phyloP scores from a whole-genome alignment of 2,797 vertebrate species.

The Clarias pachynema region DNA sequence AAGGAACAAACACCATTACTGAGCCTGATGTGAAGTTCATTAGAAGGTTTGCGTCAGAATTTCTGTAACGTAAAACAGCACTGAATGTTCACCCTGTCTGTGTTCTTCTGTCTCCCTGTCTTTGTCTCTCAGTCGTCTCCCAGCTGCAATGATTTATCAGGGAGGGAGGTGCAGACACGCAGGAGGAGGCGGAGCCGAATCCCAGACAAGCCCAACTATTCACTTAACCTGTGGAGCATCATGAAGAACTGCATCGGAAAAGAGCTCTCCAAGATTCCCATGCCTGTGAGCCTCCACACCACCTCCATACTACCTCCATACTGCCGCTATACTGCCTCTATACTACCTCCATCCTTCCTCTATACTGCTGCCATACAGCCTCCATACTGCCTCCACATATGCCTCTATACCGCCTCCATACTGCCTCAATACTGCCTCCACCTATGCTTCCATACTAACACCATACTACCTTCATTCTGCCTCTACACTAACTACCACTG shows the following conservation, averaged over 20 bases:
- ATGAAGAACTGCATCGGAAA: conserved; percentile 99
- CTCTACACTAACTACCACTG: too few species aligned
- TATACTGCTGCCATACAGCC: background rate
- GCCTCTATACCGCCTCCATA: background rate
- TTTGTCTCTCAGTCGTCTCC: conserved; percentile 69
- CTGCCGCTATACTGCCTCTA: background rate
- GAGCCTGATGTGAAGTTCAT: background rate
- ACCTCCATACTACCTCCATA: background rate
- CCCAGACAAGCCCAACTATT: conserved; percentile 97
- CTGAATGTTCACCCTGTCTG: background rate
- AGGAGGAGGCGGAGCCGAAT: conserved; percentile 83
- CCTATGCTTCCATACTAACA: background rate
- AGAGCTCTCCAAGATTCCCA: conserved; percentile 96
- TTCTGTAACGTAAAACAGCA: background rate
- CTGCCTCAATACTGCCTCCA: background rate
- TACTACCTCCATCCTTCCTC: background rate
- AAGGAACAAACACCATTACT: background rate
- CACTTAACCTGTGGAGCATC: conserved; percentile 98
- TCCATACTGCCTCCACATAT: too few species aligned
- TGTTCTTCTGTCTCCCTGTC: conserved; percentile 15
- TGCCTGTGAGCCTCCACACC: conserved; percentile 84
- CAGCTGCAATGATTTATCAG: conserved; percentile 73
- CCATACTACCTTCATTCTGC: background rate
- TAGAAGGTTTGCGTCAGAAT: background rate
- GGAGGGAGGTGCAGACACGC: conserved; percentile 73